These are phyloP conservation scores for Cylindroiulus punctatus DNA, from an alignment of 2,888 invertebrate species.

Conservation along the genomic window DNA sequence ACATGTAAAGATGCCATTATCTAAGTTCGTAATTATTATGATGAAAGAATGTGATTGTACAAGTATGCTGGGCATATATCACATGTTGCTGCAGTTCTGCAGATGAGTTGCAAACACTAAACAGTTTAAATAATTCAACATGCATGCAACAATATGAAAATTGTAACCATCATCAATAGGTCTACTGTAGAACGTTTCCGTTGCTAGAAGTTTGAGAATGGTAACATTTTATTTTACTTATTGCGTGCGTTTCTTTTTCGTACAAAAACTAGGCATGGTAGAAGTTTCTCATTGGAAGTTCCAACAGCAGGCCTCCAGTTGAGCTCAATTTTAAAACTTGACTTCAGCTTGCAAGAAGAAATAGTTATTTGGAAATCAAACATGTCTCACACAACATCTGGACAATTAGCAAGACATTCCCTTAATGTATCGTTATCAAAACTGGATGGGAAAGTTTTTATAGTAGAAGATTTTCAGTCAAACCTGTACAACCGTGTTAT, in stretches of 20 bases:
- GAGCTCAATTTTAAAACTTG: neutral
- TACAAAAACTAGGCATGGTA: neutral
- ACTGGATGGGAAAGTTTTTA: neutral
- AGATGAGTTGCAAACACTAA: no score
- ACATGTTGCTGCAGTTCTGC: no score
- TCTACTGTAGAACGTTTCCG: no score
- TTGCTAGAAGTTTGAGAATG: no score
- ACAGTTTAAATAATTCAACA: no score
- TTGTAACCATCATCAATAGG: no score
- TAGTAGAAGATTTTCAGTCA: neutral
- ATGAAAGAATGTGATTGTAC: no score
- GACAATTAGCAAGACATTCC: neutral
- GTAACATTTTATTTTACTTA: no score
- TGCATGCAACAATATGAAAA: no score
- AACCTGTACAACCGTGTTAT: neutral
- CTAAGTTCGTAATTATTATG: no score
- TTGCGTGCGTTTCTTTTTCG: neutral
- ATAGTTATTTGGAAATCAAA: neutral
- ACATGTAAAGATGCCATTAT: no score
- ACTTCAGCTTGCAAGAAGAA: neutral
- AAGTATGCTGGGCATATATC: no score
- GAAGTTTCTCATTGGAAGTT: neutral
- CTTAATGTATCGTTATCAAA: neutral
- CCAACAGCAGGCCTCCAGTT: neutral
- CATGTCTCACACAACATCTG: neutral